Percentiles rank a stretch among this genome's conserved stretches.
Evolutionary conservation across 2,888 invertebrate species (phyloP).

Genomic region (Noctua janthe): DNA sequence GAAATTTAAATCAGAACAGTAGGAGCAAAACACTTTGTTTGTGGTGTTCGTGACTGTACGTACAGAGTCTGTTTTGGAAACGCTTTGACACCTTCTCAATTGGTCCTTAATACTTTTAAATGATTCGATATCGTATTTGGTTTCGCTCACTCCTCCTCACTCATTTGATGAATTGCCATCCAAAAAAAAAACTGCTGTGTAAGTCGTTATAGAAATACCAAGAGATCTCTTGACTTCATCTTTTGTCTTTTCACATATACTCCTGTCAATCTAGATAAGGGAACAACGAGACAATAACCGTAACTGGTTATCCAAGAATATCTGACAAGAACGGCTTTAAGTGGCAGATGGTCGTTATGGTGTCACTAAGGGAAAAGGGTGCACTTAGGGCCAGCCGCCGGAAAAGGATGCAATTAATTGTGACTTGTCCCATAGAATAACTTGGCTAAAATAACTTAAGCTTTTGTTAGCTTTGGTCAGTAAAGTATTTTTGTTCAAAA

Average conservation of each 20-base stretch:
- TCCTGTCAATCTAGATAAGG: background rate
- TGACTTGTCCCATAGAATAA: constrained; percentile 5
- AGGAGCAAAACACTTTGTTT: too few species aligned
- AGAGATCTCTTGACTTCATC: too few species aligned
- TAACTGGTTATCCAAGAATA: constrained; percentile 9
- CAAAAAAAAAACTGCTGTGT: too few species aligned
- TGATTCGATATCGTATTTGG: too few species aligned
- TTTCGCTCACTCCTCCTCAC: too few species aligned
- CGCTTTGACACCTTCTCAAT: background rate
- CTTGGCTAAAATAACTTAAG: constrained; percentile 12
- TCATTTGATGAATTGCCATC: too few species aligned
- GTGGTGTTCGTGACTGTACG: too few species aligned
- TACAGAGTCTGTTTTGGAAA: background rate
- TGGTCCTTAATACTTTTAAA: too few species aligned
- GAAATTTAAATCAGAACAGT: too few species aligned
- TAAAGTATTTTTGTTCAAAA: background rate
- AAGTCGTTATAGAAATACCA: too few species aligned
- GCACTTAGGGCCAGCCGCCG: constrained; percentile 45
- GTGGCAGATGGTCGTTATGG: constrained; percentile 54
- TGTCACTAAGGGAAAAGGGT: constrained; percentile 33
- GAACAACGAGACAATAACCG: background rate
- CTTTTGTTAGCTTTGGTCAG: background rate
- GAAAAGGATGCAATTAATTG: constrained; percentile 55
- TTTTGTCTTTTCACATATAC: background rate
- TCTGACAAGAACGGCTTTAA: constrained; percentile 11